Conservation (phyloP, 2,113 vertebrate species). For the Camelus dromedarius region DNA sequence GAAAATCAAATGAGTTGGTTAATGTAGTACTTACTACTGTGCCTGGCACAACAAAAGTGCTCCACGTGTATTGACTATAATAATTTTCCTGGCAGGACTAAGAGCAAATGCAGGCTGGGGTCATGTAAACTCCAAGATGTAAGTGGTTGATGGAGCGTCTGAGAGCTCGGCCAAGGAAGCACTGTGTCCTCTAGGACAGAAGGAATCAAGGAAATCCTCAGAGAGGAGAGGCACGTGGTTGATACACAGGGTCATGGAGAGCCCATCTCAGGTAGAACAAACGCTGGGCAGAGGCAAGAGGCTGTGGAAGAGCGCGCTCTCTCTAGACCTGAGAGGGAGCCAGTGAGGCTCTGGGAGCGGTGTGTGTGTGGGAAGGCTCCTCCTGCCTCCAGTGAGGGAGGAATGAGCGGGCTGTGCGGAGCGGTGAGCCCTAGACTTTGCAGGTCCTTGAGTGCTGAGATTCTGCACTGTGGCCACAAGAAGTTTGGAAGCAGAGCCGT, state of each 20-base stretch:
- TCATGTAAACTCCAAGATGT: neutral
- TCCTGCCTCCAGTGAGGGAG: neutral
- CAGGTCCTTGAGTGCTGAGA: neutral
- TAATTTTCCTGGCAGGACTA: neutral
- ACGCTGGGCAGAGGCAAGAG: neutral
- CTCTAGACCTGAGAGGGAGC: neutral
- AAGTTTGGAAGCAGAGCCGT: neutral
- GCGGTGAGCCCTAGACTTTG: fast-evolving
- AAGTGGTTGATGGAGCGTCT: neutral
- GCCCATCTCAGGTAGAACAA: neutral
- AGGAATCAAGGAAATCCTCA: constrained; percentile 12
- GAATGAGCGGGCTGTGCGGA: fast-evolving
- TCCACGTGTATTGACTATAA: neutral
- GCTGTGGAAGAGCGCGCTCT: neutral
- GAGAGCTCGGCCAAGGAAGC: neutral
- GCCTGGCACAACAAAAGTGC: neutral
- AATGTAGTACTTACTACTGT: neutral
- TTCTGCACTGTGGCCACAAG: neutral
- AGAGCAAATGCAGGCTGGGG: neutral
- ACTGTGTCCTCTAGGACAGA: neutral
- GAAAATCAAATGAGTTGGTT: neutral
- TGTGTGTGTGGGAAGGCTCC: neutral
- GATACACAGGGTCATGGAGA: neutral
- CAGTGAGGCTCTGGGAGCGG: neutral
- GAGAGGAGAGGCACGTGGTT: neutral